These are phyloP conservation scores for Peromyscus californicus DNA, from an alignment of 2,113 vertebrate species.

Conservation along the genomic window DNA sequence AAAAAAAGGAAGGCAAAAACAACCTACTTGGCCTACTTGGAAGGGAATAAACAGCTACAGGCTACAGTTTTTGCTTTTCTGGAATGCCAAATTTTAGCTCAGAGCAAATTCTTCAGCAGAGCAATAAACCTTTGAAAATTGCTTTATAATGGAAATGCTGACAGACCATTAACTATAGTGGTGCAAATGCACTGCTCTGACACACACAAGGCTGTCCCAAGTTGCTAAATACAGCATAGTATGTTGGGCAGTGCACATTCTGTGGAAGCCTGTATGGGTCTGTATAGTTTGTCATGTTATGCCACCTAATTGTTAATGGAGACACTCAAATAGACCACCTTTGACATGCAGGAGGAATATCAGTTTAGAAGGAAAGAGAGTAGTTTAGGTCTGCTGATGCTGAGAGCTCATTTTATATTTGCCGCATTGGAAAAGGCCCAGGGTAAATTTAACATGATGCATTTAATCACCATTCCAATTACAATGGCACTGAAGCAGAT, in stretches of 20 bases:
- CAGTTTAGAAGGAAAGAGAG: conserved; percentile 68
- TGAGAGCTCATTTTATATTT: conserved; percentile 77
- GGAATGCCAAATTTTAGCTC: conserved; percentile 82
- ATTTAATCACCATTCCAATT: conserved; percentile 85
- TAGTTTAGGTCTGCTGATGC: conserved; percentile 70
- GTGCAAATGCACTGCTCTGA: conserved; percentile 79
- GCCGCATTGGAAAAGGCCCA: conserved; percentile 79
- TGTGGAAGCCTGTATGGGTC: conserved; percentile 51
- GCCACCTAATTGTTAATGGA: conserved; percentile 66
- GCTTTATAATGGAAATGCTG: conserved; percentile 88
- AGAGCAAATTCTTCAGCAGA: conserved; percentile 83
- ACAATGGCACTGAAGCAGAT: conserved; percentile 79
- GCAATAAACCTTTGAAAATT: conserved; percentile 88
- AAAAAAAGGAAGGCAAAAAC: neutral
- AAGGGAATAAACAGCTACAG: conserved; percentile 79
- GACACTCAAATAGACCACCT: neutral
- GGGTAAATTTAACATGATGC: conserved; percentile 80
- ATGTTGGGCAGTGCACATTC: conserved; percentile 42
- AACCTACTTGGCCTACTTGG: conserved; percentile 78
- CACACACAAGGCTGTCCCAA: conserved; percentile 64
- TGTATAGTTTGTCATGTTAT: conserved; percentile 45
- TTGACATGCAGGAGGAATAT: conserved; percentile 69
- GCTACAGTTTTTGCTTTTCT: conserved; percentile 82
- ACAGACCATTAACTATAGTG: conserved; percentile 85
- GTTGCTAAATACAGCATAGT: conserved; percentile 71